Percentiles rank a stretch among this genome's conserved stretches.
Conservation (phyloP, 2,113 vertebrate genomes). For the Heptranchias perlo region DNA sequence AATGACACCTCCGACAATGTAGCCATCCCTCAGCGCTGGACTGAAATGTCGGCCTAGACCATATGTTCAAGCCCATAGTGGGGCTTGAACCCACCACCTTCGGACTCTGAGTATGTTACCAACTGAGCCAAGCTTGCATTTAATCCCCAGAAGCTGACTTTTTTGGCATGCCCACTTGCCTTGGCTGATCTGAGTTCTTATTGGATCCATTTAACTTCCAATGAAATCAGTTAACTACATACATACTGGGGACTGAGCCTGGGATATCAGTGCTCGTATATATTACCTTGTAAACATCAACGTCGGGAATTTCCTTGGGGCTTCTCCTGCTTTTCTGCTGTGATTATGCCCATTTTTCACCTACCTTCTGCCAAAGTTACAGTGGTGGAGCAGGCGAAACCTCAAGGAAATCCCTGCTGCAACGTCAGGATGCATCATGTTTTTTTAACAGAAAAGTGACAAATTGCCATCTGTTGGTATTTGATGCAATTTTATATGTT, state of each 20-base stretch:
- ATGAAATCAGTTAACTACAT: neutral
- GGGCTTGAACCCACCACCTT: neutral
- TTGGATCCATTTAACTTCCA: neutral
- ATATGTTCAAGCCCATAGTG: neutral
- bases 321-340: neutral
- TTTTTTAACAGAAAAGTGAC: too few relatives aligned
- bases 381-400: neutral
- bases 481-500: slow-evolving; percentile 40
- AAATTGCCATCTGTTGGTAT: neutral
- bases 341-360: neutral
- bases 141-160: neutral
- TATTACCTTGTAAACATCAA: neutral
- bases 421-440: too few relatives aligned
- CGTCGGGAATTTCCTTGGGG: neutral
- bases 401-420: neutral
- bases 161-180: neutral
- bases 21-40: neutral
- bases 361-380: neutral
- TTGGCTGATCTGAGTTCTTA: neutral
- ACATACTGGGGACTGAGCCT: neutral
- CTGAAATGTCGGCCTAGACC: too few relatives aligned
- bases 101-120: neutral
- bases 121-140: neutral
- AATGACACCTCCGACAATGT: neutral
- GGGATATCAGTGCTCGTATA: neutral